A percentile compares a stretch with the other conserved stretches of the same genome.
These are phyloP conservation scores for Tragelaphus oryx DNA, from an alignment of 2,797 vertebrate genomes.

Conservation along the genomic window DNA sequence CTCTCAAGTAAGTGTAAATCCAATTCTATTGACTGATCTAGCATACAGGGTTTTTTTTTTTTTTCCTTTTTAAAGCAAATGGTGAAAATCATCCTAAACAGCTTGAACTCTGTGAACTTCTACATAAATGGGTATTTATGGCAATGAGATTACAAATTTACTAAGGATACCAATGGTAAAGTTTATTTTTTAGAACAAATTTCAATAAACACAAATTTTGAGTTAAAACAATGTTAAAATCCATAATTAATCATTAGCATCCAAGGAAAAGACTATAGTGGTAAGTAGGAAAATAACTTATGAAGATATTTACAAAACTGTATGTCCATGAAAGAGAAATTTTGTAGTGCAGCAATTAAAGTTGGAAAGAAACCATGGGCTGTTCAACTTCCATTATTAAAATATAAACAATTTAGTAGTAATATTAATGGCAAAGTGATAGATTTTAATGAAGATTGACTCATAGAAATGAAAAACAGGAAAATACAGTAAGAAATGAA, in stretches of 20 bases:
- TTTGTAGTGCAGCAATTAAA: slow-evolving; percentile 37
- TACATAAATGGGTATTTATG: not conserved
- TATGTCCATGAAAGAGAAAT: not conserved
- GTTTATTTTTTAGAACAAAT: not conserved
- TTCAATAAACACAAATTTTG: not conserved
- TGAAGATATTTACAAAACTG: not conserved
- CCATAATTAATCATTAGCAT: not conserved
- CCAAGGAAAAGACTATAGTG: not conserved
- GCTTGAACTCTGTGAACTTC: not conserved
- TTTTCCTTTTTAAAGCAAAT: not conserved
- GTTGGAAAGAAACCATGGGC: slow-evolving; percentile 45
- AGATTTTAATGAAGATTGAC: slow-evolving; percentile 12
- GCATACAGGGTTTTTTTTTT: too few species aligned
- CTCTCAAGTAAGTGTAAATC: too few species aligned
- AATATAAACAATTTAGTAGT: slow-evolving; percentile 45
- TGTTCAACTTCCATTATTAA: slow-evolving; percentile 42
- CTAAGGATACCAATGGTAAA: not conserved
- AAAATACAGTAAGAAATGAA: slow-evolving; percentile 40
- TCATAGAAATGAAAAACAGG: not conserved
- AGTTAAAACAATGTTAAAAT: not conserved
- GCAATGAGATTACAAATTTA: not conserved
- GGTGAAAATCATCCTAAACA: not conserved
- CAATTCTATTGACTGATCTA: too few species aligned
- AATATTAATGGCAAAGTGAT: not conserved
- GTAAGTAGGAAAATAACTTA: not conserved